These are phyloP conservation scores for Myotis vivesi DNA, from an alignment of 2,797 vertebrate species.

Conservation along the genomic window DNA sequence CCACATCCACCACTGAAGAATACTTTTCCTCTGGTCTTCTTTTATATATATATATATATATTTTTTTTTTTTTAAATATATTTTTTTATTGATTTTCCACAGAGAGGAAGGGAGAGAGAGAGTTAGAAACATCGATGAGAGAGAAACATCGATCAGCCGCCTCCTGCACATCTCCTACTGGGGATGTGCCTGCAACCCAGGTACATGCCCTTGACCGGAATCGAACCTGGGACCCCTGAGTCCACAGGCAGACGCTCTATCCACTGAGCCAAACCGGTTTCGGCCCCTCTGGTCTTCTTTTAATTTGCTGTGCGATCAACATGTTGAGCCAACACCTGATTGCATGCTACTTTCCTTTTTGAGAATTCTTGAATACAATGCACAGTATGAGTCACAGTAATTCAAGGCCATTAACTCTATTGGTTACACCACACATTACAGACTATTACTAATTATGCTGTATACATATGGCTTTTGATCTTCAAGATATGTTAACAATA, in stretches of 20 bases:
- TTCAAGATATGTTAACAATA: not conserved
- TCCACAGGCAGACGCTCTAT: too few relatives aligned
- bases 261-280: too few relatives aligned
- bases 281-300: constrained; percentile 42
- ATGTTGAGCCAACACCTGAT: not conserved
- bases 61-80: too few relatives aligned
- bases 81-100: too few relatives aligned
- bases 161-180: too few relatives aligned
- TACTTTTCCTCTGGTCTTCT: constrained; percentile 16
- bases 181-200: too few relatives aligned
- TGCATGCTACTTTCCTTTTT: not conserved
- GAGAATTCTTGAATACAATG: not conserved
- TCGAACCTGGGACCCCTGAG: too few relatives aligned
- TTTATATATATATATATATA: too few relatives aligned
- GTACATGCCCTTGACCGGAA: too few relatives aligned
- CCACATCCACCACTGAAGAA: not conserved
- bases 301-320: constrained; percentile 8
- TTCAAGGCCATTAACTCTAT: not conserved
- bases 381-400: not conserved
- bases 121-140: too few relatives aligned
- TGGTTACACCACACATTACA: not conserved
- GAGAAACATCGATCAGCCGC: too few relatives aligned
- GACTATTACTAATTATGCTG: not conserved
- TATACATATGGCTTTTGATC: not conserved
- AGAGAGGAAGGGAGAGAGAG: too few relatives aligned